Conservation (phyloP, 37 sponge, comb jelly and placozoan species). For the Agelas oroides region DNA sequence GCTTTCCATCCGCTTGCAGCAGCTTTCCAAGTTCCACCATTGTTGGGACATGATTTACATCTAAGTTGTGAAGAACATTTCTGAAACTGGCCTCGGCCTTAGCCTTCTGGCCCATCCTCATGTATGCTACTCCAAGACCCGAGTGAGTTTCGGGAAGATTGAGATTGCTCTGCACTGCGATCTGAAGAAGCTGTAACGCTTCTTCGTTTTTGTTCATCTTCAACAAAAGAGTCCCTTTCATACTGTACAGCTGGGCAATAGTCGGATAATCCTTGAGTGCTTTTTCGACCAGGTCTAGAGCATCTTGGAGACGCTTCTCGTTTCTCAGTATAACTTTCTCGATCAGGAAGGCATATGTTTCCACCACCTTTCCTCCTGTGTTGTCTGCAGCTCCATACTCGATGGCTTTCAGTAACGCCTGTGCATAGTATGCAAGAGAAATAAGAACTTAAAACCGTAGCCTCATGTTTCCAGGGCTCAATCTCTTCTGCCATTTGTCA, state of each 20-base stretch:
- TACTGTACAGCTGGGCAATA: neutral
- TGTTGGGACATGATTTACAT: neutral
- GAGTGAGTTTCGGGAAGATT: neutral
- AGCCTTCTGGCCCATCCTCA: neutral
- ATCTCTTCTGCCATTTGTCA: no score
- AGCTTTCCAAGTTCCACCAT: neutral
- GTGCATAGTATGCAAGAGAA: neutral
- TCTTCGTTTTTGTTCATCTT: neutral
- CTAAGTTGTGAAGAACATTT: neutral
- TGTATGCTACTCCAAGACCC: constrained; percentile 30
- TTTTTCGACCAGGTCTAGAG: constrained; percentile 11
- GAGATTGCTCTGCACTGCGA: neutral
- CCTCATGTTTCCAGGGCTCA: no score
- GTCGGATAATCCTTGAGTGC: constrained; percentile 7
- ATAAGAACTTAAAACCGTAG: no score
- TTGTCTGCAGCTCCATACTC: neutral
- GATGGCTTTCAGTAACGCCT: constrained; percentile 19
- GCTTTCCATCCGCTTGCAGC: neutral
- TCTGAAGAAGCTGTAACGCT: constrained; percentile 8
- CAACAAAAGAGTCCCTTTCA: constrained; percentile 6
- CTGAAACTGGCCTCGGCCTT: constrained; percentile 4
- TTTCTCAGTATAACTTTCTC: constrained; percentile 16
- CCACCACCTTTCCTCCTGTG: constrained; percentile 3
- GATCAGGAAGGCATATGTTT: constrained; percentile 23
- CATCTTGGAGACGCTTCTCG: constrained; percentile 16